Base-by-base conservation (phyloP, 2,113 vertebrate genomes). In the Stictonetta naevosa region DNA sequence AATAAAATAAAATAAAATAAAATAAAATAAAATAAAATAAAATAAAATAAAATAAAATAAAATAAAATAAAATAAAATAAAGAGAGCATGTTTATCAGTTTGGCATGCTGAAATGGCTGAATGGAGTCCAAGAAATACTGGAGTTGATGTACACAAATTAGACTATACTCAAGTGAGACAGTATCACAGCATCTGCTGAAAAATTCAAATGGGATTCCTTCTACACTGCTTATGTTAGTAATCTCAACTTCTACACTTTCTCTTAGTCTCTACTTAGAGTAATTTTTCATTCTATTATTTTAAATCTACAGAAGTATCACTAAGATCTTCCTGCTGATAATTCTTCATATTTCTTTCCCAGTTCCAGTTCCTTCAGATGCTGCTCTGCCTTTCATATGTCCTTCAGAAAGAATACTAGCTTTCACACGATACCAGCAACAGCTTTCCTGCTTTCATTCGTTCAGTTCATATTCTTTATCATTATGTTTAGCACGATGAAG, bases 401-500 rank as follows among this genome's bases (percentile, higher is more conserved):
- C 63, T 86, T 93, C 90, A 92, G 75, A 93, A 86, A 84, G 76
- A 88, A 95, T 72, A 63, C 72, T 91, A 93, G 23, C 72, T 90
- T 86, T 90, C 92, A 74, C 68, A 86, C 0, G 2, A 46, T 71
- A 83, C 72, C 69, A 69, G 63, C 67, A 83, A 83, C 50, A 66
- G 85, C n/a, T 86, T 56, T 92, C 83, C 60, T 5, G 14, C 88
- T 95, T 93, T 88, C 90, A 55, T 55, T 93, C n/a, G 59, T 91
- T 74, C 86, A 9, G 3, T 74, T 92, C 76, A 88, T 77, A 83
- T 63, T 90, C 79, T 92, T 92, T 90, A 90, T 85, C 78, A 83
- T 86, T 96, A 92, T 62, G 28, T 90, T 88, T 88, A 88, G 92
- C 36, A 95, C 76, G 92, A 93, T 52, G 94, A 90, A 85, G 40